Evolutionary conservation across 2,113 vertebrate species (phyloP), one percentile per base, ranked within the genome.

Genomic region (Paratilapia polleni): DNA sequence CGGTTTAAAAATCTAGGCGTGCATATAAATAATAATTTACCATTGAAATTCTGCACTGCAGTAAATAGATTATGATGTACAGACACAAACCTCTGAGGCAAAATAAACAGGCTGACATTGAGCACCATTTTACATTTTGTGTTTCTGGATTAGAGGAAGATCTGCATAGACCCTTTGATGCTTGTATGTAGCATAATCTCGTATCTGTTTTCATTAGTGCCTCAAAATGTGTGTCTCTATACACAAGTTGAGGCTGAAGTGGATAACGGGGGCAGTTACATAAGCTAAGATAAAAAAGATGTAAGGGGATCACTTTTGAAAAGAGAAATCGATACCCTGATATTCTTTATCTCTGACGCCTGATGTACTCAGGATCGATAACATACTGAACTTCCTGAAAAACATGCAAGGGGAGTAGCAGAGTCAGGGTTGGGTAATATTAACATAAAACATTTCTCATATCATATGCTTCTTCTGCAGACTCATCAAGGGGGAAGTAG

Each of bases 211-310:
- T 79, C 61, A 78, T 89, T 49, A 52, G 74, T 31, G 47, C 79
- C 77, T 88, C 64, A 52, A 38, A 89, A 87, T 86, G 82, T 90
- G 87, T 66, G 70, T 68, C 19, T 77, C 78, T 56, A 57, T 70
- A 49, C 80, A 66, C 77, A 64, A 81, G 84, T 88, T 83, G 83
- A 84, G 75, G 89, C 77, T 62, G 80, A 91, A 90, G 87, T 89
- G 80, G 83, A 91, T 86, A 94, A 94, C 20, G 81, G 83, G 91
- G 81, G 24, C 85, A 77, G 89, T 96, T 95, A 94, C 86, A 89
- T 95, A 94, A 96, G 84, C 81, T 14, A 7, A 34, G 77, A 92
- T 93, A 75, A 90, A 90, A 88, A 64, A 76, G 76, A 70, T 91
- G 86, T 77, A 83, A 89, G 57, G 77, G 87, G 84, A 90, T 85